Conservation (phyloP, 2,888 invertebrate species). For the Heliconius ethilla region DNA sequence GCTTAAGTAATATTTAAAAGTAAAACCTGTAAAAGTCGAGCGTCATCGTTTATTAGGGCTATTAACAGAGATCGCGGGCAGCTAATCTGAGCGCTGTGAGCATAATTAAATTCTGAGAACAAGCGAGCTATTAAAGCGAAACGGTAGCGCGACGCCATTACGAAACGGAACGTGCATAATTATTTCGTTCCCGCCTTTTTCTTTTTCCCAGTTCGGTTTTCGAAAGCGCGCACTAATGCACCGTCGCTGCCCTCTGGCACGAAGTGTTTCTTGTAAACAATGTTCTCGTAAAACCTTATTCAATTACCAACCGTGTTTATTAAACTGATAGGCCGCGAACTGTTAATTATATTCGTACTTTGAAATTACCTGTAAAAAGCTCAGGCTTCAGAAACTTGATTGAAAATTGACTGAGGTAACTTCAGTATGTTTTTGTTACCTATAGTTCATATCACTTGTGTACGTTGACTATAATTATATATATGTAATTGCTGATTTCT, state of each 20-base stretch:
- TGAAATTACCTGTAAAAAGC: conserved; percentile 40
- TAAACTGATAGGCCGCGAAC: conserved; percentile 68
- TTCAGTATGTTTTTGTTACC: conserved; percentile 10
- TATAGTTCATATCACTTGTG: neutral
- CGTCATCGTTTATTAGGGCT: conserved; percentile 78
- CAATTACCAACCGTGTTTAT: conserved; percentile 70
- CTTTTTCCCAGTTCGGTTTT: conserved; percentile 73
- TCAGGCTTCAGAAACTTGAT: conserved; percentile 10
- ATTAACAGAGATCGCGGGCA: conserved; percentile 76
- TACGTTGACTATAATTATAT: neutral
- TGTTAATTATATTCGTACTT: conserved; percentile 58
- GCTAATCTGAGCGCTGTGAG: conserved; percentile 75
- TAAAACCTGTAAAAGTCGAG: conserved; percentile 59
- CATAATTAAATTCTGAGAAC: conserved; percentile 81
- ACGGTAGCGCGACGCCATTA: conserved; percentile 81
- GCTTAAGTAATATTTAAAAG: conserved; percentile 18
- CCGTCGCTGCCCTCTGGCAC: conserved; percentile 73
- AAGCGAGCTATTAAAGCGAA: conserved; percentile 80
- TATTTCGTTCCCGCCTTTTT: conserved; percentile 80
- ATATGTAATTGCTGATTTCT: no score
- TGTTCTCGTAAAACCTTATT: conserved; percentile 79
- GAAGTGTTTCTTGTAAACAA: conserved; percentile 72
- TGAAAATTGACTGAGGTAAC: conserved; percentile 22
- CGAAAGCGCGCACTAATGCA: conserved; percentile 75
- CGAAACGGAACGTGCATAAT: conserved; percentile 81